Conservation (phyloP, 2,888 invertebrate genomes). For the Pseudoips prasinana region DNA sequence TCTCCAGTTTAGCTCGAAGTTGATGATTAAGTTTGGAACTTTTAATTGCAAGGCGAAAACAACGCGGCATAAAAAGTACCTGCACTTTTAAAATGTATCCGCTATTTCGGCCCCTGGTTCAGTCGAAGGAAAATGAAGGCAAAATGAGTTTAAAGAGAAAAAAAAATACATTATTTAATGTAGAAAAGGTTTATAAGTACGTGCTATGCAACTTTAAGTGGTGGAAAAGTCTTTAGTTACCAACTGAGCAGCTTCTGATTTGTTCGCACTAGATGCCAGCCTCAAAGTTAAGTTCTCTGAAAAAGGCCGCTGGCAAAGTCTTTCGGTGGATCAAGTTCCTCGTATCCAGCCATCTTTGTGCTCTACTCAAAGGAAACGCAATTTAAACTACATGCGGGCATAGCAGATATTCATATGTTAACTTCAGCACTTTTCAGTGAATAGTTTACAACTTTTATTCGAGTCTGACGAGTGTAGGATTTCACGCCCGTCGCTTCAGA, state of each 20-base stretch:
- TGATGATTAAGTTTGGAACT: no score
- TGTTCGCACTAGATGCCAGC: constrained; percentile 39
- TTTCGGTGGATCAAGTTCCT: constrained; percentile 52
- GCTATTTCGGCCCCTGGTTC: no score
- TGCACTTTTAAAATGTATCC: no score
- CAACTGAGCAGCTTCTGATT: constrained; percentile 48
- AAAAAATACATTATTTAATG: no score
- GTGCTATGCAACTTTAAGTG: no score
- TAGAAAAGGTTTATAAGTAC: no score
- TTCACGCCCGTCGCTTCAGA: constrained; percentile 11
- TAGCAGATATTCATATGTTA: constrained; percentile 59
- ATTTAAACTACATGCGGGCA: constrained; percentile 71
- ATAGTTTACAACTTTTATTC: constrained; percentile 43
- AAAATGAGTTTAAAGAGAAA: no score
- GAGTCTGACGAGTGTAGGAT: constrained; percentile 20
- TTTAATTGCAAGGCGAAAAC: no score
- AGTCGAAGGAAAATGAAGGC: no score
- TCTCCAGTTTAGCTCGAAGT: no score
- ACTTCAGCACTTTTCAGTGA: constrained; percentile 43
- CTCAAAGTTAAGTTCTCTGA: constrained; percentile 46
- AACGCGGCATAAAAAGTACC: no score
- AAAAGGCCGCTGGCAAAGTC: constrained; percentile 53
- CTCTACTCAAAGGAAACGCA: constrained; percentile 65
- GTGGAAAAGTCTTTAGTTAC: no score
- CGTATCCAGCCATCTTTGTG: constrained; percentile 57